Percentiles rank a stretch among this genome's conserved stretches.
These are phyloP conservation scores for Ischnura elegans DNA, from an alignment of 2,888 invertebrate species.

Conservation along the genomic window DNA sequence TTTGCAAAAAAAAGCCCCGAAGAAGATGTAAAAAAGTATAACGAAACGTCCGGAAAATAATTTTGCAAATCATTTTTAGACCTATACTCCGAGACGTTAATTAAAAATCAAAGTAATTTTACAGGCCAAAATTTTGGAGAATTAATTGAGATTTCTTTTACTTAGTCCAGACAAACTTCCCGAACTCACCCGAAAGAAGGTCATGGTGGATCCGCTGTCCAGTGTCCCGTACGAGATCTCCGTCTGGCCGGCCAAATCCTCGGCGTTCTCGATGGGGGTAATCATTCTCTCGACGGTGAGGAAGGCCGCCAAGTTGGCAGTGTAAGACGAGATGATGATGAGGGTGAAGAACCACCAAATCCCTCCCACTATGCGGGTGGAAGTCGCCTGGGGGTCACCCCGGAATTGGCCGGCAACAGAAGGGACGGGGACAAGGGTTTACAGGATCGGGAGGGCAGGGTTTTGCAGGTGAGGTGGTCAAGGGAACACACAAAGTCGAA, in stretches of 20 bases:
- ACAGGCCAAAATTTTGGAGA: too few relatives aligned
- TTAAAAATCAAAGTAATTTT: too few relatives aligned
- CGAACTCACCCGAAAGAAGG: slow-evolving; percentile 87
- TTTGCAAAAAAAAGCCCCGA: too few relatives aligned
- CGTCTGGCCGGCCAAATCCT: slow-evolving; percentile 90
- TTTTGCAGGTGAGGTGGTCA: neutral
- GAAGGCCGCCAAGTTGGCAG: slow-evolving; percentile 95
- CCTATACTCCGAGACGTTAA: too few relatives aligned
- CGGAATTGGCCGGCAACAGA: neutral
- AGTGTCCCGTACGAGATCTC: slow-evolving; percentile 92
- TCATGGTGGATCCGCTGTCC: slow-evolving; percentile 91
- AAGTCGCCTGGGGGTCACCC: slow-evolving; percentile 79
- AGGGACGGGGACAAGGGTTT: neutral
- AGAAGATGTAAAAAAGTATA: too few relatives aligned
- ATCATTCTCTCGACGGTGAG: slow-evolving; percentile 94
- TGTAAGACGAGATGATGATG: slow-evolving; percentile 94
- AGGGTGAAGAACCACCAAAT: slow-evolving; percentile 97
- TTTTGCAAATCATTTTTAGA: too few relatives aligned
- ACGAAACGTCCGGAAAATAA: too few relatives aligned
- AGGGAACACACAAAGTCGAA: too few relatives aligned
- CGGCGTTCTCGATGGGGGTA: slow-evolving; percentile 91
- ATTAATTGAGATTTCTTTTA: too few relatives aligned
- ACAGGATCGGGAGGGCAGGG: neutral
- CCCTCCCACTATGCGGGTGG: slow-evolving; percentile 90
- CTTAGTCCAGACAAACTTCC: too few relatives aligned